A percentile compares a stretch with the other conserved stretches of the same genome.
These are phyloP conservation scores for Mystacides longicornis DNA, from an alignment of 2,888 invertebrate species.

Conservation along the genomic window DNA sequence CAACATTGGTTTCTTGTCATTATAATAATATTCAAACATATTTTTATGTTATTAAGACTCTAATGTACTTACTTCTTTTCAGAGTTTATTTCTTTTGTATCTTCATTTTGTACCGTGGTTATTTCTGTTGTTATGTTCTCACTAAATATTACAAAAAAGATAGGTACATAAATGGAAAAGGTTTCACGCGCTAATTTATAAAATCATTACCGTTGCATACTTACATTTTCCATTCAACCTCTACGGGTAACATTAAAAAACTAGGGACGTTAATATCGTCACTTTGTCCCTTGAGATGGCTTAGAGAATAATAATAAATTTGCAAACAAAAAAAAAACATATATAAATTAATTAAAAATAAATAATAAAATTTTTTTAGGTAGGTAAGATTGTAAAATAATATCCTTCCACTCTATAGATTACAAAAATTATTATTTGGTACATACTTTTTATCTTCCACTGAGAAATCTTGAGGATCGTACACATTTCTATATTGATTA, in stretches of 20 bases:
- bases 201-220: conserved; percentile 8
- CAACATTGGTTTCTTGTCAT: no score
- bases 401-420: neutral
- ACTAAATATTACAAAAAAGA: no score
- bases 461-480: neutral
- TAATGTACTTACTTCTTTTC: no score
- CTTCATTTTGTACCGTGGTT: no score
- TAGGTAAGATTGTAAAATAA: neutral
- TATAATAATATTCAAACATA: no score
- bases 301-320: conserved; percentile 14
- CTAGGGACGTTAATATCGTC: conserved; percentile 6
- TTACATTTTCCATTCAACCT: conserved; percentile 25
- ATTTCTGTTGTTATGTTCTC: no score
- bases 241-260: conserved; percentile 27
- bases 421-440: neutral
- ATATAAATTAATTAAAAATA: conserved; percentile 5
- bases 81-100: no score
- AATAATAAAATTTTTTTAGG: neutral
- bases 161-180: no score
- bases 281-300: conserved; percentile 19
- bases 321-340: conserved; percentile 9
- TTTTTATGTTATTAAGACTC: no score
- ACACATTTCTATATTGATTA: conserved; percentile 7
- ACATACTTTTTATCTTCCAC: conserved; percentile 3
- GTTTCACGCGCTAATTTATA: neutral